Evolutionary conservation across 2,113 vertebrate genomes (phyloP), one percentile per base, ranked within the genome.

Genomic region (Speoplatyrhinus poulsoni): DNA sequence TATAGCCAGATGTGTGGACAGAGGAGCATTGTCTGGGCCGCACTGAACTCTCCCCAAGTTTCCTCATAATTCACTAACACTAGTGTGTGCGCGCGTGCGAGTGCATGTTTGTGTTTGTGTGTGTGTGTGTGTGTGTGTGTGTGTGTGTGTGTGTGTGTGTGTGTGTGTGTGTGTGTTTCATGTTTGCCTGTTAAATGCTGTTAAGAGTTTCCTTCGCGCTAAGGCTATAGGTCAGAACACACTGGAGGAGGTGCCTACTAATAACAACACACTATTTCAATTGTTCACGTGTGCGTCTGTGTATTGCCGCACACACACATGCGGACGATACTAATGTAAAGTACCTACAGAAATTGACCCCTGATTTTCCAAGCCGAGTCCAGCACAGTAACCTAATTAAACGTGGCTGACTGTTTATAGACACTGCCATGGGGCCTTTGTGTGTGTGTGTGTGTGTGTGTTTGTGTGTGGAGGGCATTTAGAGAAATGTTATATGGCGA

Each of bases 1-100:
- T 73, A 72, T 62, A 64, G 65, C 80, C 78, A 88, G 84, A 89
- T 91, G 81, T 91, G 81, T 89, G 79, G 74, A 88, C 85, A 91
- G 85, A 81, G 70, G 75, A 82, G 82, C 82, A 82, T 72, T 86
- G 83, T 89, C 70, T 64, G 63, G 72, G 65, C 55, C 66, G 55
- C 47, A 50, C 64, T 71, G 65, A 78, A 73, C 33, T 56, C 61
- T 79, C 64, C 61, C 76, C 41, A 76, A 58, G 71, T 78, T 76
- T 82, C 70, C 60, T 79, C 69, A 72, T 64, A 62, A 62, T 80
- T 56, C 60, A 49, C 70, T 57, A 54, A 59, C 4, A 55, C 60
- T 46, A 67, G 65, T 70, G 47, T 13, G 6, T 13, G 6, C 62
- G 75, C 65, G 64, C 63, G 46, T 72, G 60, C 46, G 41, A 71